Conservation (phyloP, 2,113 vertebrate genomes). For the Melospiza georgiana region DNA sequence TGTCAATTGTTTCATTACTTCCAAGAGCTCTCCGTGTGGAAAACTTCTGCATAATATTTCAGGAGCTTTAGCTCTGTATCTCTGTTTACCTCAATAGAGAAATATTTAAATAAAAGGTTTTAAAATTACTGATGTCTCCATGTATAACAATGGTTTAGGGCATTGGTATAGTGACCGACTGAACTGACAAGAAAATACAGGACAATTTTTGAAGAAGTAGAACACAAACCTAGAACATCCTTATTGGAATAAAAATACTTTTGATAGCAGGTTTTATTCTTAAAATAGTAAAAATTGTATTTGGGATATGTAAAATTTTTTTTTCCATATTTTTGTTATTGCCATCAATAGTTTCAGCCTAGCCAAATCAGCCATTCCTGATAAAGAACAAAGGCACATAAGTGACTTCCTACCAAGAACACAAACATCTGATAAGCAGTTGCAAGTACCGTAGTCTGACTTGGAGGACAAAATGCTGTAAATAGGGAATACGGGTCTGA, state of each 20-base stretch:
- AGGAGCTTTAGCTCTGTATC: neutral
- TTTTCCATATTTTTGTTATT: neutral
- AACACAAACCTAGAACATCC: neutral
- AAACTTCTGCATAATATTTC: neutral
- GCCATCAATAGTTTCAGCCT: neutral
- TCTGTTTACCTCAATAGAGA: neutral
- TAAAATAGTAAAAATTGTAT: neutral
- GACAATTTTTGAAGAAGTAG: neutral
- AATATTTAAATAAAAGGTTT: neutral
- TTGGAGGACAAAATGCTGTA: neutral
- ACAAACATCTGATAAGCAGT: neutral
- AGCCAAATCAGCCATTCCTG: neutral
- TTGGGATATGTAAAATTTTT: neutral
- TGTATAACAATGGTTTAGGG: neutral
- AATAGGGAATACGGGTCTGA: neutral
- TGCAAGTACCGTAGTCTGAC: neutral
- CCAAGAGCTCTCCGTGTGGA: neutral
- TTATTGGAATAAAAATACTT: neutral
- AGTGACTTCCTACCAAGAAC: neutral
- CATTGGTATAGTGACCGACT: neutral
- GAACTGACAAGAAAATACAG: neutral
- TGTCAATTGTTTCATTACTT: neutral
- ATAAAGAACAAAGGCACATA: neutral
- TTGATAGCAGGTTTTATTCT: neutral
- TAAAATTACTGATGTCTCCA: neutral